These are phyloP conservation scores for Oryzias melastigma DNA, from an alignment of 2,113 vertebrate genomes.

Conservation along the genomic window DNA sequence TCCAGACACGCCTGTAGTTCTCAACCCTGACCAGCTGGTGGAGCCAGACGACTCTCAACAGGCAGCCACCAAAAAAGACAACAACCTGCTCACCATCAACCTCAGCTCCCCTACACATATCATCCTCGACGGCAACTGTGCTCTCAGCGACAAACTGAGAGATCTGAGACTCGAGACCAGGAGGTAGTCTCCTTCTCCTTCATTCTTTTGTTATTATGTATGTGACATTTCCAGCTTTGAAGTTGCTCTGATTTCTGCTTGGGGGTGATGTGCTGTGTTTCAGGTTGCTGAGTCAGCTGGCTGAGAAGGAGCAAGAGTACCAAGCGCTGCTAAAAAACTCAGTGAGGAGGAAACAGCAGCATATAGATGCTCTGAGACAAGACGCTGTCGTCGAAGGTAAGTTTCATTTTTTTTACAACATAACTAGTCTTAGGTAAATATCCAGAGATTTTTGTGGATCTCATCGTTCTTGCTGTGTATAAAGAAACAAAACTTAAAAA, in stretches of 20 bases:
- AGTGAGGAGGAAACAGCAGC: slow-evolving; percentile 55
- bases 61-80: neutral
- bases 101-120: slow-evolving; percentile 4
- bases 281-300: slow-evolving; percentile 83
- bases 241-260: slow-evolving; percentile 27
- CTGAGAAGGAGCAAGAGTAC: slow-evolving; percentile 82
- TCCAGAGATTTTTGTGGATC: too few species aligned
- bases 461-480: too few species aligned
- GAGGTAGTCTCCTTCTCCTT: slow-evolving; percentile 65
- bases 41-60: neutral
- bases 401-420: neutral
- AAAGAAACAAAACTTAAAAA: too few species aligned
- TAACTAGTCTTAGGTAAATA: too few species aligned
- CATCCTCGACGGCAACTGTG: slow-evolving; percentile 23
- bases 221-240: neutral
- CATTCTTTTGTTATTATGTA: neutral
- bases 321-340: slow-evolving; percentile 74
- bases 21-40: slow-evolving; percentile 12
- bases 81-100: neutral
- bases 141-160: slow-evolving; percentile 70
- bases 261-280: slow-evolving; percentile 30
- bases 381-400: slow-evolving; percentile 43
- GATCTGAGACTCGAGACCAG: slow-evolving; percentile 75
- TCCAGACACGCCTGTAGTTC: slow-evolving; percentile 23
- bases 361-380: slow-evolving; percentile 54